These are phyloP conservation scores for Gonatopus flavifemur DNA, from an alignment of 1,140 invertebrate species.

Conservation along the genomic window DNA sequence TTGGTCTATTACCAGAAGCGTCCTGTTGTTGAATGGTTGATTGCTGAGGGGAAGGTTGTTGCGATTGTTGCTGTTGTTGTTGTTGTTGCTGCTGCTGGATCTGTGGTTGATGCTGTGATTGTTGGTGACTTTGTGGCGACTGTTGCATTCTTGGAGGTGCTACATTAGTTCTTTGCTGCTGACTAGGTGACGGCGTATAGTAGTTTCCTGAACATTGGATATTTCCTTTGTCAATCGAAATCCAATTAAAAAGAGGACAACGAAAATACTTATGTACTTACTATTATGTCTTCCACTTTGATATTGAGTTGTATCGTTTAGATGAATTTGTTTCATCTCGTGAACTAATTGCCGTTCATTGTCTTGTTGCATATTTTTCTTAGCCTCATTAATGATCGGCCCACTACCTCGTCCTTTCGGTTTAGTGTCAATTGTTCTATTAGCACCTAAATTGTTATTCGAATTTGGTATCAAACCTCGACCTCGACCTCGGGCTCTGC, in stretches of 20 bases:
- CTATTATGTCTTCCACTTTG: constrained; percentile 45
- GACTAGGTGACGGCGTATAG: constrained; percentile 45
- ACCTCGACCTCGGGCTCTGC: constrained; percentile 48
- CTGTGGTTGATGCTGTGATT: constrained; percentile 34
- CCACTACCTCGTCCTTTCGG: constrained; percentile 50
- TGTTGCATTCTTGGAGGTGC: constrained; percentile 59
- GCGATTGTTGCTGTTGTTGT: constrained; percentile 40
- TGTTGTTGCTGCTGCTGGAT: constrained; percentile 40
- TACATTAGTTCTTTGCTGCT: constrained; percentile 53
- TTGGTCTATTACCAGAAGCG: constrained; percentile 62
- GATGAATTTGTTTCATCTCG: constrained; percentile 56
- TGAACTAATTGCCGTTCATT: constrained; percentile 53
- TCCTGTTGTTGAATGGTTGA: constrained; percentile 43
- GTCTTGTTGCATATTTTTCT: constrained; percentile 41
- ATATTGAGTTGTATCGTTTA: constrained; percentile 51
- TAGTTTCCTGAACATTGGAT: constrained; percentile 49
- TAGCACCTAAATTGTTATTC: constrained; percentile 49
- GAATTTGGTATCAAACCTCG: constrained; percentile 48
- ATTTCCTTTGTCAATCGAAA: no score
- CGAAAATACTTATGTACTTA: constrained; percentile 29
- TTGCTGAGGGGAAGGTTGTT: constrained; percentile 23
- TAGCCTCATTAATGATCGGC: constrained; percentile 35
- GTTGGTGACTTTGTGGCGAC: constrained; percentile 42
- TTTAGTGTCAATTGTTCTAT: constrained; percentile 48
- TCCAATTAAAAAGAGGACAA: no score